Base-by-base conservation (phyloP, 92 coral and sea anemone genomes). In the Ricordea florida region DNA sequence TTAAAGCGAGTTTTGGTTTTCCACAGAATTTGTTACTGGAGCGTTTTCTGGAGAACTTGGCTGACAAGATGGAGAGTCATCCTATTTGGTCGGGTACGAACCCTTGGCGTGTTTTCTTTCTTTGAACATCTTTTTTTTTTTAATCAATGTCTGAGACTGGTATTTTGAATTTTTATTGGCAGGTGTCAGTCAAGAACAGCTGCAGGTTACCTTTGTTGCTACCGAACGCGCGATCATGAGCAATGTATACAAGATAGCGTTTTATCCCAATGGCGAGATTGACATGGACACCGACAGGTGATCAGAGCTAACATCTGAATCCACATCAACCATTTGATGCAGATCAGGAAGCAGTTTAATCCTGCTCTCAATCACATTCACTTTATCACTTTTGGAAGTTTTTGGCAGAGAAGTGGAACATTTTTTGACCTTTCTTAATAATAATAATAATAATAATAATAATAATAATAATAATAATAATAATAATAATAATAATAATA, bases 51-150 rank as follows among this genome's bases (percentile, higher is more conserved):
- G 69, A 89, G 10, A 74, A 58, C 27, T 62, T 96, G 32, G 80
- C 82, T 22, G 79, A 80, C 17, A 96, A 85, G 15, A 85, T 96
- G 48, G 88, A 76, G 8, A 85, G 65, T 16, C 90, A 92, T 47
- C 90, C 97, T 1, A 79, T 93, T 40, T 96, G 99, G 99, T 72
- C 93, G 10, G 97, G 99, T 96, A 89, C 18, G 77, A 10, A 13
- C 4, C 2, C 11, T 42, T 37, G 10, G 5, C 23, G 25, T 13
- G 9, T 15, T 15, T 30, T 14, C 1, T 31, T 5, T 18, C 26
- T 20, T 13, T 50, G 2, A 2, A 28, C 10, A 22, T 26, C 27
- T 40, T 6, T 21, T 52, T 6, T 36, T 40, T 6, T 21, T 52
- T 6, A 22, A 8, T 9, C 26, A 21, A 22, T 21, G 27, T 34